These are phyloP conservation scores for Chrysopa pallens DNA, from an alignment of 1,140 invertebrate genomes.

Conservation along the genomic window DNA sequence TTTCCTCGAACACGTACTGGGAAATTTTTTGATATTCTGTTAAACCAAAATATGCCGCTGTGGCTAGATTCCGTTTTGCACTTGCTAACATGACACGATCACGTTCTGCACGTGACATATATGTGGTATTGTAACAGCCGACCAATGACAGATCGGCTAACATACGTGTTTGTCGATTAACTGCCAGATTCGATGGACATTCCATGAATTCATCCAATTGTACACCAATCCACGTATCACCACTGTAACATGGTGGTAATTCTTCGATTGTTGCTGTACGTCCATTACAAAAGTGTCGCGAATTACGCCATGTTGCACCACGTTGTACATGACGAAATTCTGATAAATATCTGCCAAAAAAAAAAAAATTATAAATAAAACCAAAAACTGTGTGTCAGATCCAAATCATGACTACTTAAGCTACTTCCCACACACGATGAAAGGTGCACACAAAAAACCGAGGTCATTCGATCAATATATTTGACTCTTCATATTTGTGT, in stretches of 20 bases:
- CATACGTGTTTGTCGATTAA: constrained; percentile 95
- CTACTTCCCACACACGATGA: too few relatives aligned
- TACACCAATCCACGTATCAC: constrained; percentile 39
- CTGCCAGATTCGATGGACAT: constrained; percentile 84
- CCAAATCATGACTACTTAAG: too few relatives aligned
- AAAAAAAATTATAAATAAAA: too few relatives aligned
- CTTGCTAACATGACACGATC: constrained; percentile 75
- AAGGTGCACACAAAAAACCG: too few relatives aligned
- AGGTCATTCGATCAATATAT: too few relatives aligned
- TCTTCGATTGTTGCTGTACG: constrained; percentile 54
- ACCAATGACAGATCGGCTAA: constrained; percentile 84
- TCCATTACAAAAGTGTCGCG: constrained; percentile 76
- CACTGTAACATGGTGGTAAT: constrained; percentile 60
- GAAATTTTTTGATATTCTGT: constrained; percentile 82
- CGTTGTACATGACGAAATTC: constrained; percentile 91
- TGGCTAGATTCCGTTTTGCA: constrained; percentile 85
- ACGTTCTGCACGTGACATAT: constrained; percentile 46
- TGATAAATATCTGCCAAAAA: constrained; percentile 58
- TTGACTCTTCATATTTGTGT: too few relatives aligned
- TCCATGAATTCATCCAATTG: constrained; percentile 68
- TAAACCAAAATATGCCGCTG: constrained; percentile 93
- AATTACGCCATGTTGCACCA: constrained; percentile 86
- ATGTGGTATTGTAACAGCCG: constrained; percentile 83
- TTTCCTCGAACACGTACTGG: constrained; percentile 93
- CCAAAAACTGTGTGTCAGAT: too few relatives aligned